These are phyloP conservation scores for Eira barbara DNA, from an alignment of 2,113 vertebrate genomes.

Conservation along the genomic window DNA sequence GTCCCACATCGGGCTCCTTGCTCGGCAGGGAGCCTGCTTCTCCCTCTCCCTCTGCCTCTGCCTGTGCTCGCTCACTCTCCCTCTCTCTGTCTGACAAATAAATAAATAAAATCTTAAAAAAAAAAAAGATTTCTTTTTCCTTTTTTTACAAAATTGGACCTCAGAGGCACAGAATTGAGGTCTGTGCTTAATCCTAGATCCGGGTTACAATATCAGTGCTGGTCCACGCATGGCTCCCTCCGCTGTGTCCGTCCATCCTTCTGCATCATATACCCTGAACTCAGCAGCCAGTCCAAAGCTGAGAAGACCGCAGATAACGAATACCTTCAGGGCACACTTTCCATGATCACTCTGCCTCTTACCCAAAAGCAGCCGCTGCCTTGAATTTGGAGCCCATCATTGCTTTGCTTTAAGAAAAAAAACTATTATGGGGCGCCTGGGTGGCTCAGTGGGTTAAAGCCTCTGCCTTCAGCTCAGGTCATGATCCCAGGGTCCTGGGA, in stretches of 20 bases:
- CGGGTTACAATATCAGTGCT: not conserved
- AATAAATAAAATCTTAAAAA: too few relatives aligned
- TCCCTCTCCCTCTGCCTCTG: too few relatives aligned
- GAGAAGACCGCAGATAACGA: rapidly evolving
- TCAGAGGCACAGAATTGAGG: not conserved
- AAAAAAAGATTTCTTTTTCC: not conserved
- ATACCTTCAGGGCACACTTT: not conserved
- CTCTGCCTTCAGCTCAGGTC: too few relatives aligned
- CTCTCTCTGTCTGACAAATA: too few relatives aligned
- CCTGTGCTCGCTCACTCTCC: too few relatives aligned
- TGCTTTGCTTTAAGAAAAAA: not conserved
- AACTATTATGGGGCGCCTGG: too few relatives aligned
- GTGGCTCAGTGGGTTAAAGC: too few relatives aligned
- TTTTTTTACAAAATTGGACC: not conserved
- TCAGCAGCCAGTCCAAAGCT: not conserved
- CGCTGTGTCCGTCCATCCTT: rapidly evolving
- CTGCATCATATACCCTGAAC: not conserved
- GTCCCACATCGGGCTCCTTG: too few relatives aligned
- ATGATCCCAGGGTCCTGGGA: too few relatives aligned
- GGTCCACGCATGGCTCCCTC: too few relatives aligned
- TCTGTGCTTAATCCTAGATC: not conserved
- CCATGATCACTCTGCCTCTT: not conserved
- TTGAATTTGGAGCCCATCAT: not conserved
- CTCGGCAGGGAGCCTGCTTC: too few relatives aligned
- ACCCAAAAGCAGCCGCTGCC: not conserved